phyloP scores from a whole-genome alignment of 2,888 invertebrate species.

The Ommatoiulus sabulosus region DNA sequence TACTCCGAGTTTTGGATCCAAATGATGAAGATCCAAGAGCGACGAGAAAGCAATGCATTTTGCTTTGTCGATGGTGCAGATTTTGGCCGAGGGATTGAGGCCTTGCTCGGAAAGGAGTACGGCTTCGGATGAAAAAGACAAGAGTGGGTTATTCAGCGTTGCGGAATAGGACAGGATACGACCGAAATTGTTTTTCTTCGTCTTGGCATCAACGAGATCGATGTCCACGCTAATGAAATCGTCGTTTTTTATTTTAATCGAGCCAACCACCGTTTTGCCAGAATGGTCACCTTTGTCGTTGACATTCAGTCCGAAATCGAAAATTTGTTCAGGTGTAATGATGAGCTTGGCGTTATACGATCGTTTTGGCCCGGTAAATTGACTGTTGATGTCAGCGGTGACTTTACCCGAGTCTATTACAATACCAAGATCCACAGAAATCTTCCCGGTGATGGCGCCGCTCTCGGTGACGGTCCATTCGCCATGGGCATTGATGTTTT shows the following conservation, averaged over 20 bases:
- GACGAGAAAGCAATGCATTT: slow-evolving; percentile 47
- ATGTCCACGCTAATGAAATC: slow-evolving; percentile 41
- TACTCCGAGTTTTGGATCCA: slow-evolving; percentile 6
- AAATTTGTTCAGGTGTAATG: not conserved
- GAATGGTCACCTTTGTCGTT: slow-evolving; percentile 50
- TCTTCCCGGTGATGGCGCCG: not conserved
- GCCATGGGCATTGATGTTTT: not conserved
- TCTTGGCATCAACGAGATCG: slow-evolving; percentile 25
- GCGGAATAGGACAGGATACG: slow-evolving; percentile 31
- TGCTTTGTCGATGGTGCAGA: slow-evolving; percentile 51
- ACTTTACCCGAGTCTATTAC: not conserved
- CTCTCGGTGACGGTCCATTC: slow-evolving; percentile 37
- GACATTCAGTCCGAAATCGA: slow-evolving; percentile 32
- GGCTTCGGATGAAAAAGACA: slow-evolving; percentile 36
- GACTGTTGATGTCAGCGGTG: not conserved
- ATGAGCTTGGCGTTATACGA: slow-evolving; percentile 45
- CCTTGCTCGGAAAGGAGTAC: slow-evolving; percentile 52
- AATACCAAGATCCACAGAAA: not conserved
- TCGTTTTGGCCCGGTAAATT: slow-evolving; percentile 52
- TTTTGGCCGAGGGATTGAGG: slow-evolving; percentile 47
- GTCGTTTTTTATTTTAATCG: slow-evolving; percentile 45
- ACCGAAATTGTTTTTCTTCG: slow-evolving; percentile 50
- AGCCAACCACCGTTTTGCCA: slow-evolving; percentile 3
- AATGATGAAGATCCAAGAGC: slow-evolving; percentile 31
- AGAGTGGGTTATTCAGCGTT: slow-evolving; percentile 17